These are phyloP conservation scores for Argyrosomus regius DNA, from an alignment of 2,797 vertebrate species.

Conservation along the genomic window DNA sequence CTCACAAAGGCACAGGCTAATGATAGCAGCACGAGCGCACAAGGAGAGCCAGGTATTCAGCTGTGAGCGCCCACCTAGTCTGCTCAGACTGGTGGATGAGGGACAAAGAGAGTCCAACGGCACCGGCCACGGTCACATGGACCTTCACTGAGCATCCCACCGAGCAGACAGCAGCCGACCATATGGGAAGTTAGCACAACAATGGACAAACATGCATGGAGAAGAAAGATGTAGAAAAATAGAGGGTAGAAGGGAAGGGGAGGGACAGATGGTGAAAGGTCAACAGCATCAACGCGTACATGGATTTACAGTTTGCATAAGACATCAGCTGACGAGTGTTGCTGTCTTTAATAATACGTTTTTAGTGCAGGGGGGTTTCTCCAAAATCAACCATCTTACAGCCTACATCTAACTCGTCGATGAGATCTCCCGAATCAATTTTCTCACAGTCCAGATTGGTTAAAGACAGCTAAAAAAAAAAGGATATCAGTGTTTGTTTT, in stretches of 20 bases:
- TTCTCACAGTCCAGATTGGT: conserved; percentile 35
- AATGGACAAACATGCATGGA: conserved; percentile 23
- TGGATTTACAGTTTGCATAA: conserved; percentile 42
- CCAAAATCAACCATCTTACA: too few relatives aligned
- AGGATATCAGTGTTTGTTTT: conserved; percentile 39
- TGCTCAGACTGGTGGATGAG: conserved; percentile 16
- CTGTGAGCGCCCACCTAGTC: conserved; percentile 14
- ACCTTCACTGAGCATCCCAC: conserved; percentile 36
- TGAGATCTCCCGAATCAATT: background rate
- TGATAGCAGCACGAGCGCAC: conserved; percentile 53
- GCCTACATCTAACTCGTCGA: background rate
- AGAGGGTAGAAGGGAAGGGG: conserved; percentile 5
- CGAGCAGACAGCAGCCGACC: background rate
- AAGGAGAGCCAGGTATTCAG: conserved; percentile 50
- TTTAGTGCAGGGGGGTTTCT: background rate
- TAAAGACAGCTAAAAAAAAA: conserved; percentile 8
- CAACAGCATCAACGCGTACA: conserved; percentile 16
- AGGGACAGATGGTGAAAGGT: conserved; percentile 55
- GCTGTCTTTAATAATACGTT: background rate
- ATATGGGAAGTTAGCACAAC: conserved; percentile 38
- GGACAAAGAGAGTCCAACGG: conserved; percentile 26
- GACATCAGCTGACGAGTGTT: conserved; percentile 7
- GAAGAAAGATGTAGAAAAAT: conserved; percentile 14
- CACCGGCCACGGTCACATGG: conserved; percentile 15
- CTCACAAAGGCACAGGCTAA: conserved; percentile 61